Base-by-base conservation (phyloP, 2,113 vertebrate genomes). In the Tenebrosternarchus preto region DNA sequence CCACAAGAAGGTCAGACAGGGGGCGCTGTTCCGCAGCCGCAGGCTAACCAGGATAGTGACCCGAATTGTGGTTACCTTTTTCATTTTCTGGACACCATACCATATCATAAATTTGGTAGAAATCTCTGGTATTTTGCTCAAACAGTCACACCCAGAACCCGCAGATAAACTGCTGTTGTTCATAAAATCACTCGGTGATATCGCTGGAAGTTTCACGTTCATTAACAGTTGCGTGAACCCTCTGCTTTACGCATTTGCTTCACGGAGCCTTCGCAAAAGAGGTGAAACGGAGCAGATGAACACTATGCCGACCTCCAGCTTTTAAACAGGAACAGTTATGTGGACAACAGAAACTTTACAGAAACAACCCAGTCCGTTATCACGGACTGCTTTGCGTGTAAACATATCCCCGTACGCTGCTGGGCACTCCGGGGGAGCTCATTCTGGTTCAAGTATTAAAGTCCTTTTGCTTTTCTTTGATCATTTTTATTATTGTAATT, bases 141-240 rank as follows among this genome's bases (percentile, higher is more conserved):
- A 84, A 16, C 6, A n/a, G 17, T 84, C 86, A 9, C 25, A 89
- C 0, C 0, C 71, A 16, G 46, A 81, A 15, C 50, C 55, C 1
- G 82, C 82, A 29, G 29, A 1, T 11, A 29, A 29, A 2, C 72
- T 92, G 77, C 39, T 77, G 15, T n/a, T 59, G 3, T 22, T 87
- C 29, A 70, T 86, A 6, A 5, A 1, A 0, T 12, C 19, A 17
- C 84, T 86, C 17, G 39, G 43, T 3, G 89, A 87, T 56, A 29
- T 91, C 39, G 86, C 87, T 22, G 90, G 87, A 43, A 79, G 88
- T 0, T 76, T 93, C 3, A 84, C 61, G 0, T 92, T 93, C 69
- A 73, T 93, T 69, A 92, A 90, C 74, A 92, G 91, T 72, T 91
- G 90, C 63, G 80, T 93, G 81, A 92, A 93, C 69, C 93, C 92